A percentile compares a stretch with the other conserved stretches of the same genome.
phyloP scores from a whole-genome alignment of 2,113 vertebrate species.

The Herpailurus yagouaroundi region DNA sequence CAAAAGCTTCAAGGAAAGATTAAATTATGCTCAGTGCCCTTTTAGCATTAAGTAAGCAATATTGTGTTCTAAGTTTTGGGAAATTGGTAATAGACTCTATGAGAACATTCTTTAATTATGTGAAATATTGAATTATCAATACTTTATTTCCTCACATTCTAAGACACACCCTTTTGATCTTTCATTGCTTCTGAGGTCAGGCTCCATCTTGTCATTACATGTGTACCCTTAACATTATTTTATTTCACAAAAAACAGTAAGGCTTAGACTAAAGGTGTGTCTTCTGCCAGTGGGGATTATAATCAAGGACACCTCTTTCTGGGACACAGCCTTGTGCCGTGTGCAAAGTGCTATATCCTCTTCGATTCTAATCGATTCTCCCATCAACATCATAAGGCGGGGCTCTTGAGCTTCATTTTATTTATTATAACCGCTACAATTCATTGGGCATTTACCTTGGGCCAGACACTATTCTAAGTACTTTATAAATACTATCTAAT shows the following conservation, averaged over 20 bases:
- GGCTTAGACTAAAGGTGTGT: background rate
- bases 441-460: background rate
- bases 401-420: constrained; percentile 17
- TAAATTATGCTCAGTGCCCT: constrained; percentile 63
- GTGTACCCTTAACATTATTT: background rate
- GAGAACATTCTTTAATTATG: constrained; percentile 67
- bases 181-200: constrained; percentile 38
- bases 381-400: background rate
- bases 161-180: constrained; percentile 8
- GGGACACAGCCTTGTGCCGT: background rate
- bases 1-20: constrained; percentile 76
- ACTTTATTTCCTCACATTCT: constrained; percentile 48
- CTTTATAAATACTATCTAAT: constrained; percentile 17
- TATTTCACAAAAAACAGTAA: background rate
- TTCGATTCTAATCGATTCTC: constrained; percentile 25
- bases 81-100: constrained; percentile 65
- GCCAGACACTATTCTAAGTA: background rate
- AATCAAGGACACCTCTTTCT: background rate
- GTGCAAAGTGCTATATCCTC: background rate
- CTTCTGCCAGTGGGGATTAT: background rate
- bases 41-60: constrained; percentile 67
- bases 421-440: background rate
- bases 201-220: constrained; percentile 11
- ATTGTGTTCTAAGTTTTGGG: constrained; percentile 70
- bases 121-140: constrained; percentile 64